Evolutionary conservation across 2,113 vertebrate species (phyloP).

Genomic region (Channa argus): DNA sequence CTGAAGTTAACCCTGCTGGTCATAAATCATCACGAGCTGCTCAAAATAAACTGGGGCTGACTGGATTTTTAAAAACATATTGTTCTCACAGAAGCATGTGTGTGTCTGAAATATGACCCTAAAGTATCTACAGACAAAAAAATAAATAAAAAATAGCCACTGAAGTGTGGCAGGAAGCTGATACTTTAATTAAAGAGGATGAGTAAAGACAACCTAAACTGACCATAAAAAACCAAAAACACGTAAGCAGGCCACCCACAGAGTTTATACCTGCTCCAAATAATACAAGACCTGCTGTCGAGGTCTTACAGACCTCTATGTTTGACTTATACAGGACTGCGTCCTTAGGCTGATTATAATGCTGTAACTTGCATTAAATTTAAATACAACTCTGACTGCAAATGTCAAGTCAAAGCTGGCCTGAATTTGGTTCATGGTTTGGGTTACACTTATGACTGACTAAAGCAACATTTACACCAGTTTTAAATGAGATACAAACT

Average conservation of each 20-base stretch:
- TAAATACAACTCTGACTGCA: constrained; percentile 23
- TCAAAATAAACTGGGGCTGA: constrained; percentile 28
- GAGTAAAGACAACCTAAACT: not conserved
- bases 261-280: too few relatives aligned
- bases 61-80: constrained; percentile 23
- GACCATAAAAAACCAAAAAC: not conserved
- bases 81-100: constrained; percentile 21
- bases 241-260: not conserved
- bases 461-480: too few relatives aligned
- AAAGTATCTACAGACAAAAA: constrained; percentile 16
- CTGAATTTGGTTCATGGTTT: not conserved
- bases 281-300: not conserved
- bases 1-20: constrained; percentile 26
- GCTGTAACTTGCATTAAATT: constrained; percentile 27
- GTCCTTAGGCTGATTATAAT: constrained; percentile 16
- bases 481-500: too few relatives aligned
- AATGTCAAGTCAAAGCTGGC: constrained; percentile 28
- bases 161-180: not conserved
- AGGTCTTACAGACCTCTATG: constrained; percentile 17
- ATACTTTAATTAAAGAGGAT: not conserved
- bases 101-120: constrained; percentile 23
- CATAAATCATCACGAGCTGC: constrained; percentile 66
- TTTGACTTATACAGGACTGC: not conserved
- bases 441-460: too few relatives aligned
- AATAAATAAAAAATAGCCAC: constrained; percentile 24